These are phyloP conservation scores for Nansenia antarctica DNA, from an alignment of 2,113 vertebrate genomes.

Conservation along the genomic window DNA sequence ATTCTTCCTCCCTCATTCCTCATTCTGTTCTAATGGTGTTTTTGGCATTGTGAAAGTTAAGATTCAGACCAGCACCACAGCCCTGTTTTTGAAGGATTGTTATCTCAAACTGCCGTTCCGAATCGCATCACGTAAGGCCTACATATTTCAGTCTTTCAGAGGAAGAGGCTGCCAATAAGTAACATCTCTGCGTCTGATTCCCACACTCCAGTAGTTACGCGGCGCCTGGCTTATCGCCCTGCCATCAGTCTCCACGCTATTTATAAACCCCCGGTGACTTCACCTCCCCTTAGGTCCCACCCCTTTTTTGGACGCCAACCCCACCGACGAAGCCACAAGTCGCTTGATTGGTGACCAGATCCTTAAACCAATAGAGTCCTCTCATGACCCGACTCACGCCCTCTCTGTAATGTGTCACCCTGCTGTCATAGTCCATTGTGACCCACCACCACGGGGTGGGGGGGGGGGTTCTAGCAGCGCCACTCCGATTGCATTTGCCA, in stretches of 20 bases:
- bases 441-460: too few relatives aligned
- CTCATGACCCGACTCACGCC: neutral
- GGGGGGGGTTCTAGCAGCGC: too few relatives aligned
- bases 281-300: neutral
- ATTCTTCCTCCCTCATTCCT: neutral
- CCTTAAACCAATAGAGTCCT: neutral
- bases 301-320: neutral
- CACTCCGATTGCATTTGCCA: too few relatives aligned
- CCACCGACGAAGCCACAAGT: constrained; percentile 6
- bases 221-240: neutral
- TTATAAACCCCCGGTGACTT: constrained; percentile 13
- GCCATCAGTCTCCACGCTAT: neutral
- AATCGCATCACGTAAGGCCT: neutral
- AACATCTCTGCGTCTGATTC: neutral
- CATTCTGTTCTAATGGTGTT: neutral
- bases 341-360: neutral
- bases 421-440: too few relatives aligned
- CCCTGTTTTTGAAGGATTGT: neutral
- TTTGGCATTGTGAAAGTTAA: neutral
- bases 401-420: neutral
- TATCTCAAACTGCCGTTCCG: neutral
- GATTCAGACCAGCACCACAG: neutral
- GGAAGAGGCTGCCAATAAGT: neutral
- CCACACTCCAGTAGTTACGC: too few relatives aligned
- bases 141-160: neutral